phyloP scores from a whole-genome alignment of 2,797 vertebrate species.

The Glossophaga mutica region DNA sequence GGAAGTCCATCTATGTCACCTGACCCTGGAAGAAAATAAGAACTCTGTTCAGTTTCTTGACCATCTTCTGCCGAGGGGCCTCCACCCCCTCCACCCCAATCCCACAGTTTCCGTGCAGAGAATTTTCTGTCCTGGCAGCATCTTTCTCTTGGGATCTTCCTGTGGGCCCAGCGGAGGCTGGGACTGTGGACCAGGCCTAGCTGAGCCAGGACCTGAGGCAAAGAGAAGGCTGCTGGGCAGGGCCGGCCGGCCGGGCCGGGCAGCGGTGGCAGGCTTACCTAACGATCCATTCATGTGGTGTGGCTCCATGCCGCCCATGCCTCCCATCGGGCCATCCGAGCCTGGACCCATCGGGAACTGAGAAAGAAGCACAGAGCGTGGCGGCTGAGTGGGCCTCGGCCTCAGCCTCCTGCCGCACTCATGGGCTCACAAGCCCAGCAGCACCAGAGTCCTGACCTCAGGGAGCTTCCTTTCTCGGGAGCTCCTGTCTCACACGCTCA shows the following conservation, averaged over 20 bases:
- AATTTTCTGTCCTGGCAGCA: background rate
- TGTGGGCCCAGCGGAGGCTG: background rate
- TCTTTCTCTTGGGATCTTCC: background rate
- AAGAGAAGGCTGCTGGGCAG: fast-evolving
- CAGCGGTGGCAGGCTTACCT: constrained; percentile 84
- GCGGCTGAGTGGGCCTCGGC: background rate
- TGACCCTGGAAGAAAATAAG: constrained; percentile 86
- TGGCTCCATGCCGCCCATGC: constrained; percentile 99
- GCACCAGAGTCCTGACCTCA: background rate
- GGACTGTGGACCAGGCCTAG: background rate
- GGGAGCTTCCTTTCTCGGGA: background rate
- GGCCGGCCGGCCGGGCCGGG: fast-evolving
- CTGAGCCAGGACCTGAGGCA: background rate
- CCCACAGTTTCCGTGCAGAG: background rate
- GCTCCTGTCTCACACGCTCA: background rate
- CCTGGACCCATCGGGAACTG: constrained; percentile 98
- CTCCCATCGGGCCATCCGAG: constrained; percentile 97
- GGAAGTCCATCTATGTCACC: constrained; percentile 99
- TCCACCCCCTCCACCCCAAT: background rate
- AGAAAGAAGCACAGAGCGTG: background rate
- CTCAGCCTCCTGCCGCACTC: no score
- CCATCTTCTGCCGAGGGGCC: fast-evolving
- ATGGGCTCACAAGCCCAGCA: fast-evolving
- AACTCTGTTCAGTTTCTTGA: background rate
- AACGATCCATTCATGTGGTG: constrained; percentile 99